Base-by-base conservation (phyloP, 1,140 invertebrate genomes). In the Pseudomyrmex gracilis region DNA sequence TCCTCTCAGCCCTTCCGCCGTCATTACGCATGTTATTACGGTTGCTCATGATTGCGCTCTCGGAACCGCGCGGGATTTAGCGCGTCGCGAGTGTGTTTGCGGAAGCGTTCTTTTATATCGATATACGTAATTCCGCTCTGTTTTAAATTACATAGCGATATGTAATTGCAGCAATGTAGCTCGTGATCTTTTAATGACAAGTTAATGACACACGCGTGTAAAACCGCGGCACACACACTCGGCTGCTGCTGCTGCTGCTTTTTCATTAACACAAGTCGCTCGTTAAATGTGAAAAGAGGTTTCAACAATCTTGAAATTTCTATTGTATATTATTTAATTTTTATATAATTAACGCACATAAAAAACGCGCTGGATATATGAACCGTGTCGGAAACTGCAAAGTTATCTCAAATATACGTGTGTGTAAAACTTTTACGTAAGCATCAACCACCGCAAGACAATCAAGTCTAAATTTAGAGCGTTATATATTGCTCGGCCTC, bases 381-480 rank as follows among this genome's bases (percentile, higher is more conserved):
- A 22, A 43, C 45, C 17, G 5, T 10, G n/a, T 55, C 9, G 43
- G 13, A 20, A 58, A 53, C 24, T 47, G 43, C 43, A 15, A 13
- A 4, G 15, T 43, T 15, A n/a, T 58, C n/a, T 13, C 12, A 70
- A 71, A 55, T 24, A 78, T 45, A 68, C 15, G 17, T 24, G 17
- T 5, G 13, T 13, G 13, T 13, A 43, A 12, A 45, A 45, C 13
- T 53, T 20, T 53, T 20, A 45, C 17, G 20, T 45, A 34, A 24
- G 1, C 45, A 17, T 49, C 17, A 70, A 80, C 20, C 64, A 43
- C 43, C 64, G 53, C 43, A n/a, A 80, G 43, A 71, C 34, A 68
- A 68, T 78, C 68, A 70, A 78, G 20, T 78, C 43, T 80, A 80
- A 60, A 80, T 70, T 70, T 70, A 78, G 76, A 70, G 10, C 53